phyloP scores from a whole-genome alignment of 2,888 invertebrate genomes.

The Eristalis arbustorum region DNA sequence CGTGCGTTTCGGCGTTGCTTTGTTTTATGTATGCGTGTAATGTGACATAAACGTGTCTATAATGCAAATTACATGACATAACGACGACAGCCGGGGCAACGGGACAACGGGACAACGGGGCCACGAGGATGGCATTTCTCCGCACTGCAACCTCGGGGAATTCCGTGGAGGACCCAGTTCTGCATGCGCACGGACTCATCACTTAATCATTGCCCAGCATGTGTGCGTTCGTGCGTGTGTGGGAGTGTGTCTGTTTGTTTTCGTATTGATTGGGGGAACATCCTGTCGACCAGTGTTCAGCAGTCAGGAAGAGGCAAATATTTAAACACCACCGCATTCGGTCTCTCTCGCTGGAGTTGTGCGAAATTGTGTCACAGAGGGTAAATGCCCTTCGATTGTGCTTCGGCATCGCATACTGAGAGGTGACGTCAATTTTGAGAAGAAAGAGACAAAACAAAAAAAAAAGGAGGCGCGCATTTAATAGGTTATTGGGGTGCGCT shows the following conservation, averaged over 20 bases:
- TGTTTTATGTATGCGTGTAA: conserved; percentile 58
- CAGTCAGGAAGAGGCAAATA: conserved; percentile 46
- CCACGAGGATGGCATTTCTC: conserved; percentile 2
- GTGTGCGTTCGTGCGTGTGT: not conserved
- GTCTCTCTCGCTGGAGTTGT: conserved; percentile 25
- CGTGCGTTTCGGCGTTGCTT: conserved; percentile 38
- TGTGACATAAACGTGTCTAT: conserved; percentile 66
- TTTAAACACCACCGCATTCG: conserved; percentile 53
- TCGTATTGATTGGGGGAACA: conserved; percentile 16
- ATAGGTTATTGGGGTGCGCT: no score
- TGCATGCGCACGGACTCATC: conserved; percentile 58
- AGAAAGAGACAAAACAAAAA: not conserved
- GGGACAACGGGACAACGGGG: conserved; percentile 12
- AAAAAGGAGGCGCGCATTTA: no score
- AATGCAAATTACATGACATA: conserved; percentile 67
- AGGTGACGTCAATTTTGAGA: not conserved
- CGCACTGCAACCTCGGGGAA: conserved; percentile 14
- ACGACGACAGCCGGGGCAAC: conserved; percentile 27
- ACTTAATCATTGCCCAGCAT: conserved; percentile 59
- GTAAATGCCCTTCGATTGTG: conserved; percentile 59
- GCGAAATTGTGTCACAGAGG: conserved; percentile 63
- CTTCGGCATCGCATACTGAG: conserved; percentile 5
- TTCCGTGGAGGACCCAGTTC: conserved; percentile 30
- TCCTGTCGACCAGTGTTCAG: conserved; percentile 52
- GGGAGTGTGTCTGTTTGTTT: not conserved